Percentiles rank a stretch among this genome's conserved stretches.
Evolutionary conservation across 2,888 invertebrate species (phyloP).

Genomic region (Dynastes grantii): DNA sequence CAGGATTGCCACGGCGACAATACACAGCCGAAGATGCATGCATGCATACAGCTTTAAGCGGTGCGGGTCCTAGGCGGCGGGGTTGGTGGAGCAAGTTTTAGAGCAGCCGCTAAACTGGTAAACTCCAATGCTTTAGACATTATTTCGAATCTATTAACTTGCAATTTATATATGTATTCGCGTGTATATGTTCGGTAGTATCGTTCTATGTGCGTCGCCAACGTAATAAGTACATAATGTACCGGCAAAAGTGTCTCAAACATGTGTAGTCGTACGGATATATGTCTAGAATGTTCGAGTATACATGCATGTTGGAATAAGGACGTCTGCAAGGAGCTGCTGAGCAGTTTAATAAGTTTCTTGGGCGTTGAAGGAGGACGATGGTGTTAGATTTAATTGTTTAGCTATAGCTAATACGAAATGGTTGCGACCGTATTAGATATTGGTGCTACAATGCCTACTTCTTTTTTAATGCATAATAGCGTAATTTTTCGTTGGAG

Average conservation of each 20-base stretch:
- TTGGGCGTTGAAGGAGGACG: not conserved
- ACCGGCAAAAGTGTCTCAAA: slow-evolving; percentile 20
- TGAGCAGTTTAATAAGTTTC: slow-evolving; percentile 45
- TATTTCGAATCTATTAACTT: slow-evolving; percentile 67
- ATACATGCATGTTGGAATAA: not conserved
- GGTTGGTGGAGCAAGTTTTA: not conserved
- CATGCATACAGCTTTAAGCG: slow-evolving; percentile 44
- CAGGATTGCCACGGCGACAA: not conserved
- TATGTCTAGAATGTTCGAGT: not conserved
- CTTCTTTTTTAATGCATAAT: too few species aligned
- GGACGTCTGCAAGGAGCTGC: not conserved
- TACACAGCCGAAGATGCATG: slow-evolving; percentile 7
- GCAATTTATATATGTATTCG: slow-evolving; percentile 63
- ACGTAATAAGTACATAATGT: not conserved
- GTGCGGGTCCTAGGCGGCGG: not conserved
- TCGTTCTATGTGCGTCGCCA: slow-evolving; percentile 41
- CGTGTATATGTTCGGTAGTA: slow-evolving; percentile 55
- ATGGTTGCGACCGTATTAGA: not conserved
- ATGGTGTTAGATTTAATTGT: slow-evolving; percentile 14
- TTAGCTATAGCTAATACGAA: not conserved
- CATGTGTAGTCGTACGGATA: slow-evolving; percentile 33
- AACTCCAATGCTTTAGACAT: slow-evolving; percentile 15
- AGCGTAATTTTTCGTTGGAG: too few species aligned
- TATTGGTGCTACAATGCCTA: not conserved
- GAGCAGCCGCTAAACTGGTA: not conserved